Base-by-base conservation (phyloP, 2,113 vertebrate genomes). In the Scomber colias region DNA sequence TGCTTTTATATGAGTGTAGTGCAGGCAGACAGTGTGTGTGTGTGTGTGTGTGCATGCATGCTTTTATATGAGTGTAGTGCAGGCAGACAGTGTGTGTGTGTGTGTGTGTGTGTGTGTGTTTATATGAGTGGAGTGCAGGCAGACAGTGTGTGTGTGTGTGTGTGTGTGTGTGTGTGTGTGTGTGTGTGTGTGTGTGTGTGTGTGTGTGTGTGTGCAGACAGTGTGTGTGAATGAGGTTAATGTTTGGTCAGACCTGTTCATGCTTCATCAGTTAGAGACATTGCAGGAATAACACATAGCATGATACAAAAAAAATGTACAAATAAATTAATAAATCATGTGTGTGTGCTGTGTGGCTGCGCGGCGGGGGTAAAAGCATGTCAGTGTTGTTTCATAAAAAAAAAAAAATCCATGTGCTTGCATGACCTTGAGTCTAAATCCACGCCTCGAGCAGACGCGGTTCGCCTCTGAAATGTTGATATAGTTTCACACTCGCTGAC, bases 291-390 rank as follows among this genome's bases (percentile, higher is more conserved):
- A 66, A 54, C 49, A 44, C 31, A 21, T 31, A 71, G 12, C 31
- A 40, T 45, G 35, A 74, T 30, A 66, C 46, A 27, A 27, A 27
- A 21, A 63, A 9, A 19, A 3, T 63, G 6, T 30, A 40, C n/a
- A 0, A 63, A 11, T 44, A 12, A 68, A 61, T 83, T 44, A 71
- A 82, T 89, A 67, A 82, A 35, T 51, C 17, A 86, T 44, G 44
- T 30, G 5, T 19, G 3, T 14, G 51, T 55, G 15, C 68, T 21
- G 21, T 21, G 21, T 21, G 21, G 21, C 21, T 62, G 71, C n/a
- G 57, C 15, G 12, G 63, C 35, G 45, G 40, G 13, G 60, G 60
- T 77, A 64, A 64, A 40, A 46, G 17, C 70, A 46, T 74, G 72
- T 74, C 56, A 11, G 35, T 8, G 61, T 10, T 17, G 21, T 45